These are phyloP conservation scores for Myrmophylax atrothorax DNA, from an alignment of 2,113 vertebrate species.

Conservation along the genomic window DNA sequence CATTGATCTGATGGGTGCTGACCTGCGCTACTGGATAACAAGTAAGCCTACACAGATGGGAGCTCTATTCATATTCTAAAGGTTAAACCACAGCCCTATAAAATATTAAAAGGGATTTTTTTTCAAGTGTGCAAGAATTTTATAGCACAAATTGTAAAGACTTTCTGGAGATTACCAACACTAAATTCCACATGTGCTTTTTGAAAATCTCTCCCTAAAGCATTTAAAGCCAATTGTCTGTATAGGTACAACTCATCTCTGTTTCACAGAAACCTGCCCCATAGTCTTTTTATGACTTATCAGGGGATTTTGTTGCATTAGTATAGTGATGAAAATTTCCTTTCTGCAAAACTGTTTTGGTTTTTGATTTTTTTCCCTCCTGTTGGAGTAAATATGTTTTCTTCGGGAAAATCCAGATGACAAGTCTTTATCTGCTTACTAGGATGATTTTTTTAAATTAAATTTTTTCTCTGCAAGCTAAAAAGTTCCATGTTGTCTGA, in stretches of 20 bases:
- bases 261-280: not conserved
- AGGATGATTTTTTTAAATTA: not conserved
- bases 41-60: conserved; percentile 10
- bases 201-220: not conserved
- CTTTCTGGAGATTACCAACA: not conserved
- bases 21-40: conserved; percentile 28
- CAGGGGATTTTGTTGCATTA: not conserved
- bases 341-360: not conserved
- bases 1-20: conserved; percentile 57
- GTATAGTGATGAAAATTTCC: not conserved
- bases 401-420: not conserved
- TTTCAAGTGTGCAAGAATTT: not conserved
- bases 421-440: not conserved
- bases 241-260: not conserved
- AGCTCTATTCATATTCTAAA: conserved; percentile 51
- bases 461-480: not conserved
- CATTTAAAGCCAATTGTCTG: not conserved
- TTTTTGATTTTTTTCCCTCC: not conserved
- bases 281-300: not conserved
- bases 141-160: not conserved
- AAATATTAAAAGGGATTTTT: conserved; percentile 45
- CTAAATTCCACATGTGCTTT: not conserved
- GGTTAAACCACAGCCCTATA: conserved; percentile 39
- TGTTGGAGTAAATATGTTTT: not conserved
- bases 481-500: not conserved